Percentiles rank a stretch among this genome's conserved stretches.
phyloP scores from a whole-genome alignment of 2,113 vertebrate species.

The Pseudorectes ferrugineus region DNA sequence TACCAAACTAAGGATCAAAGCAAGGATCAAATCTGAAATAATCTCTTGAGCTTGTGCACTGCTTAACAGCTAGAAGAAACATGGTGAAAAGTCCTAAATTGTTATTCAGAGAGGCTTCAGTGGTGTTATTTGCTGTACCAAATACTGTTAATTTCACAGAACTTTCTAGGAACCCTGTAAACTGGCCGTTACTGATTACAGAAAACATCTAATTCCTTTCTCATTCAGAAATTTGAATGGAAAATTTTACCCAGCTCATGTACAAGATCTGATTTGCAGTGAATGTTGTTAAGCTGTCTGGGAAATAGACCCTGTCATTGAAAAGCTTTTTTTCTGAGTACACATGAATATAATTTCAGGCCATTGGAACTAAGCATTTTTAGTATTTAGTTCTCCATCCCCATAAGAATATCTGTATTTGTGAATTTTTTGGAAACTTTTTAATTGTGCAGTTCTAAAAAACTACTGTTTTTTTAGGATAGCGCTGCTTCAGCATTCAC shows the following conservation, averaged over 20 bases:
- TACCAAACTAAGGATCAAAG: neutral
- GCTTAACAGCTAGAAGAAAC: neutral
- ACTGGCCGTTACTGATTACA: neutral
- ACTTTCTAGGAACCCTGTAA: neutral
- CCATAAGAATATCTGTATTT: neutral
- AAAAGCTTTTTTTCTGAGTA: neutral
- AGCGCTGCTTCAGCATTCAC: neutral
- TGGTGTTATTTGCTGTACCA: neutral
- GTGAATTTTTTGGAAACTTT: neutral
- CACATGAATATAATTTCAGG: neutral
- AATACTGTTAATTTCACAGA: neutral
- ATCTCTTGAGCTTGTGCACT: neutral
- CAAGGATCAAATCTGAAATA: neutral
- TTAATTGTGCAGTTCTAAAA: neutral
- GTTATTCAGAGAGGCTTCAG: neutral
- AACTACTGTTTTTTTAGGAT: neutral
- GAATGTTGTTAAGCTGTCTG: neutral
- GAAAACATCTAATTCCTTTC: neutral
- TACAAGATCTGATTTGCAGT: neutral
- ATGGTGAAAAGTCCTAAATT: neutral
- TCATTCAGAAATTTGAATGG: neutral
- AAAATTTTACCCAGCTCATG: neutral
- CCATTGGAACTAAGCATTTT: neutral
- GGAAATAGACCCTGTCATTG: neutral
- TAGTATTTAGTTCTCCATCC: neutral